Evolutionary conservation across 2,888 invertebrate genomes (phyloP), one percentile per base, ranked within the genome.

Genomic region (Temnothorax rugatulus): DNA sequence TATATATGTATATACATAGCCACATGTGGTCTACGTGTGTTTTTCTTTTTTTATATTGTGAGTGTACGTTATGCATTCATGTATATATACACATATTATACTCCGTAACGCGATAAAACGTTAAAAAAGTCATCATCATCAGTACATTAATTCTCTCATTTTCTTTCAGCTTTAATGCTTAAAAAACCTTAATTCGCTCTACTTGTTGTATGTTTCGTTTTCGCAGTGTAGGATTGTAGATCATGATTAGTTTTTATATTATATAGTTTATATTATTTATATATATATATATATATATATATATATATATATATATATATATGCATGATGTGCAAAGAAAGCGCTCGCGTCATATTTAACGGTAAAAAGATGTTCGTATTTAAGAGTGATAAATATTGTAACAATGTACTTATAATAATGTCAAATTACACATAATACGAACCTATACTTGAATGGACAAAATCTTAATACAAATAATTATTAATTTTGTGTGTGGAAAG

Each of bases 171-270:
- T 59, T 90, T 81, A 90, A 90, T 87, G 84, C 84, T 90, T 90
- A 89, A 90, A 90, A 90, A 90, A 88, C 61, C 90, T 90, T 90
- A 90, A 88, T 76, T 86, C 86, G 82, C 88, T 52, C 90, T 90
- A 90, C 88, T 74, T 84, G 59, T 77, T 83, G 86, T 90, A 90
- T 89, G 90, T 90, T 90, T 90, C 90, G 54, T 90, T 85, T 71
- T 84, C 34, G 88, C 84, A 89, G 68, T 76, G 83, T 90, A 90
- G 88, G 86, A 88, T 90, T 87, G 86, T 84, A 75, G 79, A 83
- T 87, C 29, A 85, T 89, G 82, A 87, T 86, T 89, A 86, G 52
- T 84, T 71, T 71, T 74, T 85, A 75, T 74, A 52, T 66, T 83
- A 81, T 81, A 61, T 57, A 61, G 47, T 61, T 74, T 69, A 64